Evolutionary conservation across 2,797 vertebrate species (phyloP).

Genomic region (Helarctos malayanus): DNA sequence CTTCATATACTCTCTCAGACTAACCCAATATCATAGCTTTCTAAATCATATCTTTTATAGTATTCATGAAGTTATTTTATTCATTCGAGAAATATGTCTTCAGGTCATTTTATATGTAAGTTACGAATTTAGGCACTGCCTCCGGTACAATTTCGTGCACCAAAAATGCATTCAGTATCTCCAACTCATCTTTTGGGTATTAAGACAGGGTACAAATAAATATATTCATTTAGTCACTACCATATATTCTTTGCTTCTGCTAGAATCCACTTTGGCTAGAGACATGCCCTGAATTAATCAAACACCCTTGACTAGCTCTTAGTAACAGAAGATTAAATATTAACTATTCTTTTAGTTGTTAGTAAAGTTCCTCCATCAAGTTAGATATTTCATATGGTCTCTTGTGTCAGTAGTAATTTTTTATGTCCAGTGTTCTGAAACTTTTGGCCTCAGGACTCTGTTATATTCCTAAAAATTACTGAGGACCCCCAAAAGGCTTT

Average conservation of each 20-base stretch:
- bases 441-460: background rate
- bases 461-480: constrained; percentile 15
- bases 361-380: background rate
- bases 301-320: background rate
- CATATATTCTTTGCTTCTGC: background rate
- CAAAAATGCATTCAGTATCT: background rate
- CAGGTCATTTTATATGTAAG: background rate
- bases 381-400: background rate
- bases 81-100: constrained; percentile 21
- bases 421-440: background rate
- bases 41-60: background rate
- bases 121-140: background rate
- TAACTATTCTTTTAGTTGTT: background rate
- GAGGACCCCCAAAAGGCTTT: background rate
- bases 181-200: background rate
- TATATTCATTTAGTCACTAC: background rate
- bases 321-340: background rate
- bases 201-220: background rate
- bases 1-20: constrained; percentile 1
- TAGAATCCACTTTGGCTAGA: background rate
- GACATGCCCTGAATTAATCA: background rate
- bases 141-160: background rate
- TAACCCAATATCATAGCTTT: background rate
- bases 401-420: background rate
- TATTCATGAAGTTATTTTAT: constrained; percentile 62